Evolutionary conservation across 2,888 invertebrate species (phyloP), one percentile per base, ranked within the genome.

Genomic region (Bugulina stolonifera): DNA sequence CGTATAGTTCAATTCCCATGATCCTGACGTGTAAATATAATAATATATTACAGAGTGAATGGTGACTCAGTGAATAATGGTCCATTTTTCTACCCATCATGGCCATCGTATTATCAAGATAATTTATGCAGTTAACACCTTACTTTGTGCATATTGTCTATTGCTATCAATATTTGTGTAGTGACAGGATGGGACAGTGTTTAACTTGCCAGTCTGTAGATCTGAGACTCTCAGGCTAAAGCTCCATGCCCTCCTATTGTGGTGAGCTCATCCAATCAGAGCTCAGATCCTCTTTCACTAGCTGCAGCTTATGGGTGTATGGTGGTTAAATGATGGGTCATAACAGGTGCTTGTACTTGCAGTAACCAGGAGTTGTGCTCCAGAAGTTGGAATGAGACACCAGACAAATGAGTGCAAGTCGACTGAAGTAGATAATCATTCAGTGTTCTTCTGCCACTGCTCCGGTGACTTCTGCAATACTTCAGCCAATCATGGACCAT

Each of bases 401-500:
- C 25, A 14, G 2, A 14, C 29, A 14, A 64, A 64, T 32, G 64
- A 64, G 32, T 64, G 64, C 34, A 64, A 64, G 64, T 25, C 64
- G 5, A 64, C 64, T 29, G 64, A 64, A 27, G 64, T 64, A 34
- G 64, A 22, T 32, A 27, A n/a, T 5, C 22, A 64, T 32, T 2
- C 25, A 14, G 64, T 64, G 64, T 64, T 32, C 64, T 64, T 64
- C n/a, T 64, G 64, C 32, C 64, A 64, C 34, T 64, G 64, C 64
- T 14, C 64, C 5, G 64, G 64, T 5, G 64, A 64, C 32, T 64
- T 32, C 64, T 64, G 64, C 32, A 64, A 64, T 32, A 64, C 10
- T n/a, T 27, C 64, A 5, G 18, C 10, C 18, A 5, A 43, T 18
- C 43, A 43, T 18, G 10, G 10, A 43, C 43, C 18, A 5, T 43